These are phyloP conservation scores for Drosophila pegasa DNA, from an alignment of 2,888 invertebrate genomes.

Conservation along the genomic window DNA sequence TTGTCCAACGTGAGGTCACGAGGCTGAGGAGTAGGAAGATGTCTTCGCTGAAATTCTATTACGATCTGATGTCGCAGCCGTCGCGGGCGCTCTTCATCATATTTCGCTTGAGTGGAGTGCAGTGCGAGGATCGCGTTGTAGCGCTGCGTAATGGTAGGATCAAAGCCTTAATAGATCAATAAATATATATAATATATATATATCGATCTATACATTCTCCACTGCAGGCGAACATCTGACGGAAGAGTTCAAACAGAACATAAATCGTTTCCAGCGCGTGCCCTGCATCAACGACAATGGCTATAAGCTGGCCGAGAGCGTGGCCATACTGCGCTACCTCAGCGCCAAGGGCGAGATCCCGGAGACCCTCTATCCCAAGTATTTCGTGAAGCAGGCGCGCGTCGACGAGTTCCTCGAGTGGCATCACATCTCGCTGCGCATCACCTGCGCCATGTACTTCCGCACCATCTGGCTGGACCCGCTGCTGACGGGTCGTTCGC, in stretches of 20 bases:
- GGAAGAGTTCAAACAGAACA: slow-evolving; percentile 86
- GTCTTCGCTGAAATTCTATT: slow-evolving; percentile 87
- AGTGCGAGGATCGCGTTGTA: slow-evolving; percentile 88
- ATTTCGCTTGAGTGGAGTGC: slow-evolving; percentile 87
- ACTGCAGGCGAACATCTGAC: slow-evolving; percentile 87
- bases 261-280: slow-evolving; percentile 88
- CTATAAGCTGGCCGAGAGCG: slow-evolving; percentile 88
- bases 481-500: slow-evolving; percentile 85
- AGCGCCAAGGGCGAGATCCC: slow-evolving; percentile 82
- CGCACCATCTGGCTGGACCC: slow-evolving; percentile 86
- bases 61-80: slow-evolving; percentile 91
- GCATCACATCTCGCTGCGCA: slow-evolving; percentile 88
- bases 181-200: background rate
- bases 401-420: slow-evolving; percentile 91
- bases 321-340: slow-evolving; percentile 88
- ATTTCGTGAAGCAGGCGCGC: slow-evolving; percentile 87
- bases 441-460: slow-evolving; percentile 87
- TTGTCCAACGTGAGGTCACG: slow-evolving; percentile 29
- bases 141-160: slow-evolving; percentile 87
- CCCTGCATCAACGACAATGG: slow-evolving; percentile 90
- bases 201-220: background rate
- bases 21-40: slow-evolving; percentile 41
- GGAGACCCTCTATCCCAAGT: slow-evolving; percentile 89
- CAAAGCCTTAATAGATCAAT: slow-evolving; percentile 9
- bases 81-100: slow-evolving; percentile 90